Base-by-base conservation (phyloP, 2,113 vertebrate genomes). In the Callipepla squamata region DNA sequence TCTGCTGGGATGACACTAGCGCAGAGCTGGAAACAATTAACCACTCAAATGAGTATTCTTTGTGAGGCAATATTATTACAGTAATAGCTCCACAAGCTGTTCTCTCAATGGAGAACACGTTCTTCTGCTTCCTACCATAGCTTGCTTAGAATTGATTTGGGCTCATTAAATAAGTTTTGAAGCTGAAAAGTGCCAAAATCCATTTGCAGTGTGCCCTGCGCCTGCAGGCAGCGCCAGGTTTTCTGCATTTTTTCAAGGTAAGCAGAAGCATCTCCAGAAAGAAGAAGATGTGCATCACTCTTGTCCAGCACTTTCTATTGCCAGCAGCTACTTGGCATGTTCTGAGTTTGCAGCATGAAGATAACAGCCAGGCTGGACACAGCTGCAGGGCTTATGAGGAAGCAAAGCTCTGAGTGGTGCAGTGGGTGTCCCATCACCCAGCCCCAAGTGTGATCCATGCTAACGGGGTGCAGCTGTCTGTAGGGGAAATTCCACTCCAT, bases 11-110 rank as follows among this genome's bases (percentile, higher is more conserved):
- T 9, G 9, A 38, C 66, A 77, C 79, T 62, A 83, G 73, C 18
- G 2, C 73, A 62, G 93, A 75, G 87, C 90, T 95, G 85, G 66
- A 79, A 96, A 85, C 84, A 90, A 94, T 95, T 95, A 95, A 90
- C 68, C 73, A 42, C 21, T 86, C 76, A 68, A 90, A 93, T 2
- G 5, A 83, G 69, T 59, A 28, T 51, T 85, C 78, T 87, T 77
- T 68, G 36, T 0, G 0, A 82, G 80, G 79, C 87, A 61, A 5
- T 45, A 8, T 86, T 88, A 65, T 83, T 86, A 53, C 11, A 0
- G 44, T 83, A 90, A 95, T 70, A 80, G 91, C 82, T 91, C 76
- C 76, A 51, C 79, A 87, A 94, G 95, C 87, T 94, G 91, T 90
- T 90, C 45, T 89, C 82, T 88, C 69, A 18, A 4, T 32, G 47